Conservation (phyloP, 2,797 vertebrate genomes). For the Sphenodon punctatus region DNA sequence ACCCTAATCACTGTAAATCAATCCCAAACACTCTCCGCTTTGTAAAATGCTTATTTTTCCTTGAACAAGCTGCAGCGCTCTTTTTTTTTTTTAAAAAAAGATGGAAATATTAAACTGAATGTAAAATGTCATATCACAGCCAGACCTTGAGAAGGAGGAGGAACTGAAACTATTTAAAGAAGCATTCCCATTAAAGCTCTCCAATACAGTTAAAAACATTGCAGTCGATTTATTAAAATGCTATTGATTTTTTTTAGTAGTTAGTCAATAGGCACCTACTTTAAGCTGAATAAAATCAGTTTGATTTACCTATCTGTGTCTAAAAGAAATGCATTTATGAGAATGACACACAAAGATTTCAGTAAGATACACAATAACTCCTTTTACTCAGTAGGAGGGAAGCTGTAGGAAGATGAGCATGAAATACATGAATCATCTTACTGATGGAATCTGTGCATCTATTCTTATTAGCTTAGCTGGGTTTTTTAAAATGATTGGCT, state of each 20-base stretch:
- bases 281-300: constrained; percentile 17
- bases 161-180: not conserved
- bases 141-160: not conserved
- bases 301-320: constrained; percentile 23
- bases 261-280: constrained; percentile 17
- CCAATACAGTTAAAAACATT: constrained; percentile 11
- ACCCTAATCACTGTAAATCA: constrained; percentile 22
- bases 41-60: not conserved
- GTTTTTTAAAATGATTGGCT: too few relatives aligned
- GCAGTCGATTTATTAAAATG: constrained; percentile 38
- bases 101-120: not conserved
- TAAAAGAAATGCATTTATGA: constrained; percentile 21
- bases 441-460: constrained; percentile 34
- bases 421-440: constrained; percentile 58
- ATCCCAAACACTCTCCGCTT: not conserved
- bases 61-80: constrained; percentile 11
- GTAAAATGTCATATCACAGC: not conserved
- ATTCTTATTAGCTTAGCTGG: constrained; percentile 52
- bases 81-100: not conserved
- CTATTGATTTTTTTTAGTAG: not conserved
- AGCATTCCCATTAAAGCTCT: not conserved
- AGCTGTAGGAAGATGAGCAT: constrained; percentile 51
- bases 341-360: constrained; percentile 36
- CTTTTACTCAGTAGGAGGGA: constrained; percentile 44
- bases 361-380: constrained; percentile 16